Conservation (phyloP, 2,113 vertebrate species). For the Thunnus maccoyii region DNA sequence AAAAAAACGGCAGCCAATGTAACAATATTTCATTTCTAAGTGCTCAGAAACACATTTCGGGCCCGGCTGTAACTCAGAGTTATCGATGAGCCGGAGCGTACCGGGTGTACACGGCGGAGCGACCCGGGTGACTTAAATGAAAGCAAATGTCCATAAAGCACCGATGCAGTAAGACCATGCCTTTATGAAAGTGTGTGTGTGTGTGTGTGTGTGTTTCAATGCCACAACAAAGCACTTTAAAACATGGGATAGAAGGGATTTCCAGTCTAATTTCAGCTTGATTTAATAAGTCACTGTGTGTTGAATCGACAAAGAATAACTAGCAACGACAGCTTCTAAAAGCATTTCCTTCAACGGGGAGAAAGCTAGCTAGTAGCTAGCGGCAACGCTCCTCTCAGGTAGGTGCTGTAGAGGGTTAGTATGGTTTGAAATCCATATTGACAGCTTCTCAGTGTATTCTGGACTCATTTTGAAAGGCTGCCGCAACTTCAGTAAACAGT, state of each 20-base stretch:
- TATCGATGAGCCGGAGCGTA: conserved; percentile 29
- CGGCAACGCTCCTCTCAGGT: neutral
- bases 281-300: conserved; percentile 31
- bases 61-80: neutral
- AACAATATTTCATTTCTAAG: conserved; percentile 13
- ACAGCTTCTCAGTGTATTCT: neutral
- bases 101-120: neutral
- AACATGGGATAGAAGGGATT: neutral
- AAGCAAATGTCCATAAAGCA: conserved; percentile 43
- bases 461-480: conserved; percentile 27
- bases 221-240: neutral
- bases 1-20: neutral
- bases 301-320: conserved; percentile 5
- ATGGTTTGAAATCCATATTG: conserved; percentile 31
- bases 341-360: neutral
- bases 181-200: neutral
- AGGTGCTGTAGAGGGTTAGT: neutral
- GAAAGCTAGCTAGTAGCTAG: neutral
- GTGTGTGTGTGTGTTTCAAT: neutral
- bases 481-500: conserved; percentile 1
- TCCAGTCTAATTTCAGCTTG: conserved; percentile 21
- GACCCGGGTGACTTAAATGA: conserved; percentile 16
- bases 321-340: conserved; percentile 13
- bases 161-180: neutral
- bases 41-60: neutral